These are phyloP conservation scores for Hylaeus anthracinus DNA, from an alignment of 1,140 invertebrate genomes.

Conservation along the genomic window DNA sequence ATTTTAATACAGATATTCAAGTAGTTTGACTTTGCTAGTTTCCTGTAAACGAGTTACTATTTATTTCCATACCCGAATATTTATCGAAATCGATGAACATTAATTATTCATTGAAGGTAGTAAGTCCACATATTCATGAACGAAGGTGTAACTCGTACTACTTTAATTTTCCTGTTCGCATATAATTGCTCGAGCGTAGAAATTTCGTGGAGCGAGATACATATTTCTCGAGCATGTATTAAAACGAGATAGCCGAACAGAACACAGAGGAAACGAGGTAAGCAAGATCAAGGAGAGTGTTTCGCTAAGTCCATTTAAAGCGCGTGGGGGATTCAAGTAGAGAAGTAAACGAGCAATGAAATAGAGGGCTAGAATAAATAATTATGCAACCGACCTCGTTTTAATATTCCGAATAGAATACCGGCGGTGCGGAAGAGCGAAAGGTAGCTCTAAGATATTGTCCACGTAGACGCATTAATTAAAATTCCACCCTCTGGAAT, in stretches of 20 bases:
- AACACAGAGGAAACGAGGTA: neutral
- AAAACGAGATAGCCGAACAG: neutral
- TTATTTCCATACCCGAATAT: too few relatives aligned
- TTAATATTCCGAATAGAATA: slow-evolving; percentile 28
- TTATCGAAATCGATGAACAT: too few relatives aligned
- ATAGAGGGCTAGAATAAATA: slow-evolving; percentile 14
- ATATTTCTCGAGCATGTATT: neutral
- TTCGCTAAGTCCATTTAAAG: neutral
- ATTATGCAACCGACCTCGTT: slow-evolving; percentile 5
- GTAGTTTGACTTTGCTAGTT: too few relatives aligned
- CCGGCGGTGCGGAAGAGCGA: neutral
- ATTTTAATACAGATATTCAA: too few relatives aligned
- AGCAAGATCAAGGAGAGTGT: neutral
- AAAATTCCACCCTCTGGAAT: slow-evolving; percentile 24
- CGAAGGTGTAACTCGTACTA: neutral
- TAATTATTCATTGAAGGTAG: too few relatives aligned
- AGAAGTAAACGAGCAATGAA: neutral
- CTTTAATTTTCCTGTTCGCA: neutral
- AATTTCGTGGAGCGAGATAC: neutral
- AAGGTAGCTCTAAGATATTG: slow-evolving; percentile 24
- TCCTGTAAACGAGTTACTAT: too few relatives aligned
- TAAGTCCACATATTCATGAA: too few relatives aligned
- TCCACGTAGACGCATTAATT: slow-evolving; percentile 42
- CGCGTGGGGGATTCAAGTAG: neutral
- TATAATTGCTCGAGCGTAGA: too few relatives aligned